Evolutionary conservation across 2,113 vertebrate species (phyloP), one percentile per base, ranked within the genome.

Genomic region (Otocyon megalotis): DNA sequence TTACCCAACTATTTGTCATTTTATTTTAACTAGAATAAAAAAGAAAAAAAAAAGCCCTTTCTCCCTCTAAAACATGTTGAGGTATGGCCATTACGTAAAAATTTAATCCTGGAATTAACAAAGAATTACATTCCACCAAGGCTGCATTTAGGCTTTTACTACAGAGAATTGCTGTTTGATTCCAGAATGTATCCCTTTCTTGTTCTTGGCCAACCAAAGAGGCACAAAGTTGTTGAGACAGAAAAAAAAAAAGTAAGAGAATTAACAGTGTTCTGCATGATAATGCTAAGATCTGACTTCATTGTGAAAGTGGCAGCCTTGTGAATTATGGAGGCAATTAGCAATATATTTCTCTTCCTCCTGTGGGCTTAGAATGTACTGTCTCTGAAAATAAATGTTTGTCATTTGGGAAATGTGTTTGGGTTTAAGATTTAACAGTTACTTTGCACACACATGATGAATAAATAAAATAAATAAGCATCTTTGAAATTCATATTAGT

Each of bases 301-400:
- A 43, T 8, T 94, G 56, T 74, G 32, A 74, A 60, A 67, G 20
- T 65, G 35, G 63, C 24, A 80, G 32, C 65, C 65, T 53, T 81
- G 19, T 67, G 67, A 96, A 90, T 81, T 35, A 92, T 35, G 63
- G 20, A 43, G 0, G 48, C 63, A 81, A 60, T 74, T 43, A 60
- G 35, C 19, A 81, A 84, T 67, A 80, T 60, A 90, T 67, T 58
- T 43, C 12, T 65, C 79, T 76, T 83, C 69, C 35, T 84, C 28
- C n/a, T 16, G 12, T 65, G n/a, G 32, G 9, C 37, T 67, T 76
- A 74, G 65, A 65, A 86, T 77, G 19, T 48, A 92, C 28, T n/a
- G 17, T 77, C 69, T 92, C 79, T 92, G 63, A 92, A 5, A 91
- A 97, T 83, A 77, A 94, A 53, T 71, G 43, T 63, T 71, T 86